These are phyloP conservation scores for Caerostris darwini DNA, from an alignment of 1,140 invertebrate genomes.

Conservation along the genomic window DNA sequence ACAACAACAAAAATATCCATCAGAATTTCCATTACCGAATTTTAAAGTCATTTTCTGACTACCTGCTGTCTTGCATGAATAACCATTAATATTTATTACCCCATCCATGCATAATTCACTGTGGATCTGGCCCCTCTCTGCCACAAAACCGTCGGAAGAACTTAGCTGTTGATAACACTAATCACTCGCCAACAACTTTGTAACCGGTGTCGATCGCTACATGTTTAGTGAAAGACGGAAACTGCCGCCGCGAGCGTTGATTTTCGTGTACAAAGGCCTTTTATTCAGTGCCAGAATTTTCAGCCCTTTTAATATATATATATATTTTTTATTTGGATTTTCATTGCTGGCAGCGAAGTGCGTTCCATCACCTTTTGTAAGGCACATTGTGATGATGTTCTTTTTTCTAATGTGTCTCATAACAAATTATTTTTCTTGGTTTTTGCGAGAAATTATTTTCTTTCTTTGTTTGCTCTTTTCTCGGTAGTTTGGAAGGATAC, in stretches of 20 bases:
- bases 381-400: neutral
- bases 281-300: neutral
- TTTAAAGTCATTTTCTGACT: too few relatives aligned
- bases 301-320: too few relatives aligned
- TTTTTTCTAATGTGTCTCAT: neutral
- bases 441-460: too few relatives aligned
- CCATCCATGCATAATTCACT: neutral
- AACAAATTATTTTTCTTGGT: neutral
- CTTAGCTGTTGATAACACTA: constrained; percentile 34
- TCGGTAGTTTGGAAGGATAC: too few relatives aligned
- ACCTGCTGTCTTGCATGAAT: too few relatives aligned
- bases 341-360: neutral
- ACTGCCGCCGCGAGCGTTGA: neutral
- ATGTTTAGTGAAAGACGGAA: constrained; percentile 33
- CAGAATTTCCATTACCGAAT: too few relatives aligned
- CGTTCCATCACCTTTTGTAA: neutral
- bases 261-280: constrained; percentile 20
- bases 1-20: too few relatives aligned
- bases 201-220: neutral
- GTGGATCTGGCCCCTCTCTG: neutral
- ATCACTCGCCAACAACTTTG: constrained; percentile 18
- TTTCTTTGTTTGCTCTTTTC: too few relatives aligned
- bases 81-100: neutral
- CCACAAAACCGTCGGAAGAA: neutral
- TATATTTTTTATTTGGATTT: neutral